phyloP scores from a whole-genome alignment of 1,140 invertebrate species.

The Pseudomyrmex flavicornis region DNA sequence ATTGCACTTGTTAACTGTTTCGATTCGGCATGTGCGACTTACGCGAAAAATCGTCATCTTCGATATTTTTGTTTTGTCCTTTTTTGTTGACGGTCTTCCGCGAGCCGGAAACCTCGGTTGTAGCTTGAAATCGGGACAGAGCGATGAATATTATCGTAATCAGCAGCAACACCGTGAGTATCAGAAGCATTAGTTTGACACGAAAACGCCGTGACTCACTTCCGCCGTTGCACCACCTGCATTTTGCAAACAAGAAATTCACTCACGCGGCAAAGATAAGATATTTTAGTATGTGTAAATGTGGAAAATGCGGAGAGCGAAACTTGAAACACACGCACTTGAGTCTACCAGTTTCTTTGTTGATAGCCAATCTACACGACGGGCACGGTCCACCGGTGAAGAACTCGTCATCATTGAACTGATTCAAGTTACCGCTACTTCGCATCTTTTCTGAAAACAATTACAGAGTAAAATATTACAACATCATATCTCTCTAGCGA shows the following conservation, averaged over 20 bases:
- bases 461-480: background rate
- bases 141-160: conserved; percentile 80
- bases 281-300: background rate
- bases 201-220: conserved; percentile 79
- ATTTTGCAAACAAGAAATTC: background rate
- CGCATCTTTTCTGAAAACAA: conserved; percentile 77
- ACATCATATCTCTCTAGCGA: no score
- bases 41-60: conserved; percentile 53
- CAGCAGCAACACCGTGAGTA: conserved; percentile 79
- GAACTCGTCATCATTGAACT: conserved; percentile 77
- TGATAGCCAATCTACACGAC: conserved; percentile 80
- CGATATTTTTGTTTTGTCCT: conserved; percentile 49
- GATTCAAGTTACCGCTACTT: conserved; percentile 70
- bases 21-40: conserved; percentile 27
- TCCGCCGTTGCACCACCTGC: conserved; percentile 81
- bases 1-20: background rate
- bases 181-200: conserved; percentile 80
- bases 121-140: conserved; percentile 75
- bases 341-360: conserved; percentile 82
- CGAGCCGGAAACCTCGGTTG: conserved; percentile 45
- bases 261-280: background rate
- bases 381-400: conserved; percentile 78
- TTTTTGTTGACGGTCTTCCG: conserved; percentile 45
- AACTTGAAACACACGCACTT: conserved; percentile 74
- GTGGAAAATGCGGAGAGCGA: background rate